Base-by-base conservation (phyloP, 2,888 invertebrate species). In the Drosophila peninsularis region DNA sequence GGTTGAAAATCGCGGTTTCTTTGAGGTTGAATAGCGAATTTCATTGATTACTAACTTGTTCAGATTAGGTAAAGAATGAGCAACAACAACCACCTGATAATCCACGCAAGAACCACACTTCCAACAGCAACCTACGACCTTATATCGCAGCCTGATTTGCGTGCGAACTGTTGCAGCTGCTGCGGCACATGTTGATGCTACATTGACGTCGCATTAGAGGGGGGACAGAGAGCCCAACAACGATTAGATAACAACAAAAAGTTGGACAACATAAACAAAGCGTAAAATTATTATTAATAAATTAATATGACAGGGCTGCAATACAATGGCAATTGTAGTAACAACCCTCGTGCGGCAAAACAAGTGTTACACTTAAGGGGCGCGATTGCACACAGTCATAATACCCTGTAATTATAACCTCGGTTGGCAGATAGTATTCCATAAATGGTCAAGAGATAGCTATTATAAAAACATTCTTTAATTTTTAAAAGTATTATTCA, bases 261-360 rank as follows among this genome's bases (percentile, higher is more conserved):
- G n/a, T 73, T 71, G 78, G 78, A 71, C 87, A 81, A 74, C 73
- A 64, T 65, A 87, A 90, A 90, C 88, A 89, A 90, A 83, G 81
- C 90, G 84, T 90, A 69, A 87, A 87, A 87, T 87, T 87, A 81
- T 89, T 87, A 77, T 76, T 89, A 89, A 90, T 81, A 88, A 90
- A 78, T 76, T 64, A 68, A 73, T 60, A 52, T 53, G 44, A 19
- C 41, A 9, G 52, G 58, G 49, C 50, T 53, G 64, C 57, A 57
- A 72, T 74, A 67, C 84, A 67, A 71, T 68, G 74, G 49, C 85
- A 83, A 89, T 81, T 84, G 54, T 39, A 47, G 56, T 13, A 81
- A 21, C 88, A 71, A 75, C 83, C 83, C 88, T 77, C 62, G 62
- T 13, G 34, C n/a, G n/a, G 32, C 36, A 21, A n/a, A 84, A 81